Percentiles rank a stretch among this genome's conserved stretches.
Conservation (phyloP, 2,797 vertebrate genomes). For the Thunnus albacares region DNA sequence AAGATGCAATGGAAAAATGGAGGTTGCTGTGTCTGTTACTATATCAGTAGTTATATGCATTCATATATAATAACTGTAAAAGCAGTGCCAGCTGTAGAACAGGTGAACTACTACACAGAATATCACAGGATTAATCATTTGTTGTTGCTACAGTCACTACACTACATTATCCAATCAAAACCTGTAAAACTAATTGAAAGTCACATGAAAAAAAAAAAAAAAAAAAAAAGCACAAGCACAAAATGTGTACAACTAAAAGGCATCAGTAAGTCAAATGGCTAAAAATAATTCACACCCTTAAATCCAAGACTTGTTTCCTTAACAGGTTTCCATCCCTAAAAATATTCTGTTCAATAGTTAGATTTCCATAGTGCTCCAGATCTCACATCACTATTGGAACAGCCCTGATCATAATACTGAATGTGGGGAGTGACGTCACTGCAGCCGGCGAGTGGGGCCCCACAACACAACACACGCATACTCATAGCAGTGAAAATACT, state of each 20-base stretch:
- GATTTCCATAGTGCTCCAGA: constrained; percentile 21
- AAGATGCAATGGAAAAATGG: constrained; percentile 3
- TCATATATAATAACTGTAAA: neutral
- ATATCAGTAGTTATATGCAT: neutral
- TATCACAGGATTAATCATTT: neutral
- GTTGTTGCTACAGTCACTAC: neutral
- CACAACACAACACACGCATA: constrained; percentile 49
- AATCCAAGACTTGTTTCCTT: neutral
- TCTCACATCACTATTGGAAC: constrained; percentile 27
- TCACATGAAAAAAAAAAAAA: neutral
- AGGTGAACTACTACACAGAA: neutral
- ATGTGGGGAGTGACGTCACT: constrained; percentile 63
- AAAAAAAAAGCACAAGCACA: neutral
- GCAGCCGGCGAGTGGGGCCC: constrained; percentile 54
- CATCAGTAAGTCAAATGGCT: neutral
- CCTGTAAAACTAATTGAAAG: neutral
- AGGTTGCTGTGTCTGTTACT: neutral
- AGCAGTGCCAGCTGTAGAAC: neutral
- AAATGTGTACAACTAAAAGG: neutral
- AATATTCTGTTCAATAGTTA: constrained; percentile 2
- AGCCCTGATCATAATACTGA: constrained; percentile 47
- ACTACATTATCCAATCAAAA: neutral
- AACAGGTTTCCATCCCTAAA: neutral
- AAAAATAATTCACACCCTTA: neutral
- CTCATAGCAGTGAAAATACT: constrained; percentile 40